Percentiles rank a stretch among this genome's conserved stretches.
Conservation (phyloP, 2,113 vertebrate species). For the Otis tarda region DNA sequence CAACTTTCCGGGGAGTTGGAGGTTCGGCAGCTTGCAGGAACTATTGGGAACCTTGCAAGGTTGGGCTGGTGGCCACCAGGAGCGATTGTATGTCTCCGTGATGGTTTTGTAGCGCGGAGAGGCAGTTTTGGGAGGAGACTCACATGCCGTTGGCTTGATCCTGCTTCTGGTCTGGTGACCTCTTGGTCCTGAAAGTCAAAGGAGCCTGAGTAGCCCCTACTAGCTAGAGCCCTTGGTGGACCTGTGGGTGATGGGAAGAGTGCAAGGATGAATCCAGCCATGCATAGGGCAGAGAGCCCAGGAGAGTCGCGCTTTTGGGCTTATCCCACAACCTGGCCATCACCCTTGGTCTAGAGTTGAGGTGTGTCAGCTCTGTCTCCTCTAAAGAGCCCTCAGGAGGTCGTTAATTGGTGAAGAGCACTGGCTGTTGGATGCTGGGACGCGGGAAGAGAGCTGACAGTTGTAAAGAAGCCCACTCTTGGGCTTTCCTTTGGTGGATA, state of each 20-base stretch:
- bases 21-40: neutral
- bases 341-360: fast-evolving
- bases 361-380: neutral
- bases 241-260: neutral
- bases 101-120: neutral
- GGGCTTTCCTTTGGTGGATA: neutral
- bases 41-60: neutral
- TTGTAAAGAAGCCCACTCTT: neutral
- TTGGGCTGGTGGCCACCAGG: neutral
- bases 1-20: neutral
- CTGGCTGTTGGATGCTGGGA: neutral
- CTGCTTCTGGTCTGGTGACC: fast-evolving
- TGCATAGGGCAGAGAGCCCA: fast-evolving
- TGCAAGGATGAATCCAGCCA: neutral
- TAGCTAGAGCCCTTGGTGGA: neutral
- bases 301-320: neutral
- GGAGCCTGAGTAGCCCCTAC: fast-evolving
- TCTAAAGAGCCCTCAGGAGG: neutral
- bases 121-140: neutral
- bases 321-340: neutral
- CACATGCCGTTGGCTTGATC: neutral
- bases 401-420: neutral
- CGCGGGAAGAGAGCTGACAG: neutral
- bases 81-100: neutral
- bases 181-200: neutral